phyloP scores from a whole-genome alignment of 2,797 vertebrate genomes.

The Merluccius polli region DNA sequence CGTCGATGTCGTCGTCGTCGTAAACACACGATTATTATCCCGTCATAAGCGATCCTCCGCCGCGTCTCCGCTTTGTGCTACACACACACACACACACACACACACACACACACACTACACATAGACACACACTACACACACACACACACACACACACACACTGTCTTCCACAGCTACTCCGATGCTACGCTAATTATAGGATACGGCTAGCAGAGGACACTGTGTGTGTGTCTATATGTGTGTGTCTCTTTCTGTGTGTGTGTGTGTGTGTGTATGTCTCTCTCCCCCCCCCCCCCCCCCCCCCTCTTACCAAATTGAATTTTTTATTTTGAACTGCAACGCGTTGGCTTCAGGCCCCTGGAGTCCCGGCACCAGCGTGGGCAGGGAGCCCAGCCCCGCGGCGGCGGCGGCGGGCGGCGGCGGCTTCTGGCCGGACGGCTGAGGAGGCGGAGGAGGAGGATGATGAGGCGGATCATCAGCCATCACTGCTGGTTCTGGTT shows the following conservation, averaged over 20 bases:
- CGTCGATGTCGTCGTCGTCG: too few relatives aligned
- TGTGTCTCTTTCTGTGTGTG: too few relatives aligned
- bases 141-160: too few relatives aligned
- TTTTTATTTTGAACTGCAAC: slow-evolving; percentile 95
- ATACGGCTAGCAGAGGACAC: slow-evolving; percentile 58
- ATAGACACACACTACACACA: too few relatives aligned
- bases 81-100: too few relatives aligned
- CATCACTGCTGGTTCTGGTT: slow-evolving; percentile 75
- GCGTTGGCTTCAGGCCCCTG: slow-evolving; percentile 89
- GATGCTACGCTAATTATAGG: slow-evolving; percentile 61
- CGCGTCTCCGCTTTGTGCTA: slow-evolving; percentile 60
- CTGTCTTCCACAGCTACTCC: slow-evolving; percentile 43
- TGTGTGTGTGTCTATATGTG: slow-evolving; percentile 14
- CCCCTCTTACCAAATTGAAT: slow-evolving; percentile 91
- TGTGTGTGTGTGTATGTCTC: too few relatives aligned
- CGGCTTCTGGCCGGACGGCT: slow-evolving; percentile 81
- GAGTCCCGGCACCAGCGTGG: slow-evolving; percentile 86
- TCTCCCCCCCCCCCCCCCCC: too few relatives aligned
- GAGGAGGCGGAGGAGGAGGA: too few relatives aligned
- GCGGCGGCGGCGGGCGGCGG: background rate
- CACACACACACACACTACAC: too few relatives aligned
- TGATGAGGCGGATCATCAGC: slow-evolving; percentile 90
- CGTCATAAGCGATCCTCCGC: background rate
- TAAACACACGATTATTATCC: background rate
- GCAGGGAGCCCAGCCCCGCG: slow-evolving; percentile 78